Conservation (phyloP, 1,140 invertebrate species). For the Cardiocondyla obscurior region DNA sequence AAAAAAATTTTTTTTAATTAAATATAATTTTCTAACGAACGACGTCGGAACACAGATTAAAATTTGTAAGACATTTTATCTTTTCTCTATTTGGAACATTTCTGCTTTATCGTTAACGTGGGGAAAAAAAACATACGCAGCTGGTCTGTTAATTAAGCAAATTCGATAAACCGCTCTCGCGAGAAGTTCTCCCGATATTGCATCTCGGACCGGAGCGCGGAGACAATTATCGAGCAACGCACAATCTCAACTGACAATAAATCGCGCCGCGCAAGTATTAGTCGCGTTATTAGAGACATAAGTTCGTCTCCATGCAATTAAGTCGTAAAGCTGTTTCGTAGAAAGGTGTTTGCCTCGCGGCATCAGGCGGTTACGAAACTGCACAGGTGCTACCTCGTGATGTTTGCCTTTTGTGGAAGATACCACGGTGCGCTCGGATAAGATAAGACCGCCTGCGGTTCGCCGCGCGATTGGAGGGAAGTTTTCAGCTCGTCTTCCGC, state of each 20-base stretch:
- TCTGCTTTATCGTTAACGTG: not conserved
- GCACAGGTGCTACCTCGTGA: constrained; percentile 28
- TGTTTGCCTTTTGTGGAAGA: constrained; percentile 43
- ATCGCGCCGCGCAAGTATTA: not conserved
- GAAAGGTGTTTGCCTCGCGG: constrained; percentile 24
- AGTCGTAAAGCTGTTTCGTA: constrained; percentile 28
- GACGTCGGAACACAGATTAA: too few relatives aligned
- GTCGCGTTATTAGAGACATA: not conserved
- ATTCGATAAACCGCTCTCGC: not conserved
- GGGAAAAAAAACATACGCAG: not conserved
- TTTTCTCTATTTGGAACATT: too few relatives aligned
- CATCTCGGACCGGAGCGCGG: not conserved
- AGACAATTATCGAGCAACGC: not conserved
- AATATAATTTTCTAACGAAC: too few relatives aligned
- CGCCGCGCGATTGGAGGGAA: constrained; percentile 23
- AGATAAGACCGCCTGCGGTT: constrained; percentile 14
- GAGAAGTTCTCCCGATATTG: not conserved
- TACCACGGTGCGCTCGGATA: not conserved
- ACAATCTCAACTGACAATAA: constrained; percentile 25
- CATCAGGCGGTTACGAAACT: constrained; percentile 37
- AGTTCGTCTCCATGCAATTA: constrained; percentile 21
- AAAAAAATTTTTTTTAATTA: too few relatives aligned
- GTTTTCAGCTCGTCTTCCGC: not conserved
- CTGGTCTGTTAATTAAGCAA: not conserved
- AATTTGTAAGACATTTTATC: too few relatives aligned